Conservation (phyloP, 2,888 invertebrate species). For the Lasioglossum villosulum region DNA sequence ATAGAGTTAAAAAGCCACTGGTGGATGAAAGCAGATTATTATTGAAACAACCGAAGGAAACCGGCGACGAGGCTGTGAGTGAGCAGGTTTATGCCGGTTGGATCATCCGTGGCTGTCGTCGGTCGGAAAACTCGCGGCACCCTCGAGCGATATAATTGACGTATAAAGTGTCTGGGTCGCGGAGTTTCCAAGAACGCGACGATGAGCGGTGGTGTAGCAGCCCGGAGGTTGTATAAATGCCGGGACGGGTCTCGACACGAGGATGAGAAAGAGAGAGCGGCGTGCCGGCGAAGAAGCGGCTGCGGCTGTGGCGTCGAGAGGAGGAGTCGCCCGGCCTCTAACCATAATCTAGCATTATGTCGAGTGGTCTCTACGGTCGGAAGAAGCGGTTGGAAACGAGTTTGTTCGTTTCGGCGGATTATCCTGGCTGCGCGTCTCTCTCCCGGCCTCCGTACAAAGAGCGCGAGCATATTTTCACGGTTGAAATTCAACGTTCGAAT, state of each 20-base stretch:
- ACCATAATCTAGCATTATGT: constrained; percentile 76
- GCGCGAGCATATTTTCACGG: constrained; percentile 72
- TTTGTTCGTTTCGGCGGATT: constrained; percentile 76
- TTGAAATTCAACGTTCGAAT: constrained; percentile 71
- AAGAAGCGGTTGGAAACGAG: constrained; percentile 71
- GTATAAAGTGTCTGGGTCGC: constrained; percentile 27
- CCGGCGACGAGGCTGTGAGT: background rate
- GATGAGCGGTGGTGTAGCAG: constrained; percentile 12
- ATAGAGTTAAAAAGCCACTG: background rate
- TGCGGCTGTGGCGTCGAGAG: constrained; percentile 5
- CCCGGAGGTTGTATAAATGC: constrained; percentile 19
- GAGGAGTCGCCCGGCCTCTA: constrained; percentile 63
- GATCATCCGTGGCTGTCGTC: constrained; percentile 26
- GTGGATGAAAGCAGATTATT: background rate
- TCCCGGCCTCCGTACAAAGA: constrained; percentile 65
- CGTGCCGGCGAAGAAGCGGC: background rate
- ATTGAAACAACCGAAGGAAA: background rate
- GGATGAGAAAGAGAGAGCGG: background rate
- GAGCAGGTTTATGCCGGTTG: background rate
- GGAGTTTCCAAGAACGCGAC: constrained; percentile 17
- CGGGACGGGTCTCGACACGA: background rate
- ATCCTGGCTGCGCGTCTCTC: constrained; percentile 65
- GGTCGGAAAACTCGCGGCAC: constrained; percentile 26
- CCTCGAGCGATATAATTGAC: constrained; percentile 38
- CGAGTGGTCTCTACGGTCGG: constrained; percentile 71